Evolutionary conservation across 2,113 vertebrate genomes (phyloP), one percentile per base, ranked within the genome.

Genomic region (Oceanites oceanicus): DNA sequence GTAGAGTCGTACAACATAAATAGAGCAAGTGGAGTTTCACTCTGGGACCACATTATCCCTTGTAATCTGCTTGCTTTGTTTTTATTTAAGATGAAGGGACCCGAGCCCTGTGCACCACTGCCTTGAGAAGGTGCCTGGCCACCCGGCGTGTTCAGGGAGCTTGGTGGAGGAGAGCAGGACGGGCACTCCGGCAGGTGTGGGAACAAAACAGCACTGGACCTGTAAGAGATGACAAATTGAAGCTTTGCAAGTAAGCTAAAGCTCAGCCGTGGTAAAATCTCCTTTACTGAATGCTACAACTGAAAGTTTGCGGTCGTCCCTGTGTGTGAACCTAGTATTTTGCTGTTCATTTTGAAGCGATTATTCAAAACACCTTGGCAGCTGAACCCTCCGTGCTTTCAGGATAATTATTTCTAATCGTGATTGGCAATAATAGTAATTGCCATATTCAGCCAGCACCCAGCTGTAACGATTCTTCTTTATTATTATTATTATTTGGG

Each of bases 311-410:
- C 1, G 1, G 62, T 36, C 3, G 12, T 62, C 68, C 70, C 79
- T 70, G 56, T 22, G 47, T 11, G 40, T 10, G 78, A 92, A 86
- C 84, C 91, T 20, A 25, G 49, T 68, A 68, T 91, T 94, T 88
- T 84, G 73, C 70, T 58, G 65, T 36, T 90, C 76, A 10, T 91
- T 97, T 80, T 55, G 38, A 94, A 84, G 83, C 14, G 7, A 71
- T 95, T 91, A 94, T 92, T 96, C 96, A 92, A 92, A 96, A 95
- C 94, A 95, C 94, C 96, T 94, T 91, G 96, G 95, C 91, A 97
- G 93, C 93, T 83, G 91, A 94, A 87, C 84, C 87, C 91, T 85
- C 56, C n/a, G 20, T 52, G 84, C 93, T 95, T 90, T 95, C 81
- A 87, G 84, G 66, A 81, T 94, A 96, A 95, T 95, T 95, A 86